Percentiles rank a stretch among this genome's conserved stretches.
Evolutionary conservation across 2,888 invertebrate species (phyloP).

Genomic region (Ornithoptera priamus): DNA sequence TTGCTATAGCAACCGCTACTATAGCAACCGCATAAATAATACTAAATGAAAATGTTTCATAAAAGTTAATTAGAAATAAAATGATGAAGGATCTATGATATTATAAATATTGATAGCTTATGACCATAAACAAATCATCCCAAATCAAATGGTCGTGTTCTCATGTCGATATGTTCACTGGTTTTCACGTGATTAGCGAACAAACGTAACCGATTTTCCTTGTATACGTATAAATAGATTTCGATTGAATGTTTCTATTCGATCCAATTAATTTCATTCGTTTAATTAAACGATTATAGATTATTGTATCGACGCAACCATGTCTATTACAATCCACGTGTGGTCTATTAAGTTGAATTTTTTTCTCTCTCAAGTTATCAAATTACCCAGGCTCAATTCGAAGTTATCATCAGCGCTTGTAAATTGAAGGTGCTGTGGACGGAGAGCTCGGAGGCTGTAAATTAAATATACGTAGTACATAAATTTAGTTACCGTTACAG

Average conservation of each 20-base stretch:
- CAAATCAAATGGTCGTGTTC: too few species aligned
- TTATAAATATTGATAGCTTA: too few species aligned
- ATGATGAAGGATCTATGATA: too few species aligned
- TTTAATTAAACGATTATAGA: not conserved
- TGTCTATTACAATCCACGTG: slow-evolving; percentile 11
- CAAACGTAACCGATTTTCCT: too few species aligned
- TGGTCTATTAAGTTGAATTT: slow-evolving; percentile 6
- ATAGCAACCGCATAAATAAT: too few species aligned
- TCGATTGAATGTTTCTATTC: not conserved
- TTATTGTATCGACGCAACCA: not conserved
- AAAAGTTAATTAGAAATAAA: too few species aligned
- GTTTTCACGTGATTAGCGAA: too few species aligned
- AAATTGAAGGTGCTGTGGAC: slow-evolving; percentile 17
- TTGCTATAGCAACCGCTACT: too few species aligned
- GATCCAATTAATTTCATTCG: slow-evolving; percentile 1
- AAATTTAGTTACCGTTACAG: slow-evolving; percentile 25
- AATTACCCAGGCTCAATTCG: slow-evolving; percentile 10
- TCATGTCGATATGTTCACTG: too few species aligned
- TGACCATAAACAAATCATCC: too few species aligned
- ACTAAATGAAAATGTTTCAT: too few species aligned
- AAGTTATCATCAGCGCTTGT: slow-evolving; percentile 19
- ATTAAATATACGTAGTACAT: slow-evolving; percentile 17
- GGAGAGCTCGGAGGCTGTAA: slow-evolving; percentile 9
- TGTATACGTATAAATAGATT: not conserved
- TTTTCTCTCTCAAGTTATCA: not conserved